phyloP scores from a whole-genome alignment of 2,797 vertebrate genomes.

The Pipistrellus pipistrellus region DNA sequence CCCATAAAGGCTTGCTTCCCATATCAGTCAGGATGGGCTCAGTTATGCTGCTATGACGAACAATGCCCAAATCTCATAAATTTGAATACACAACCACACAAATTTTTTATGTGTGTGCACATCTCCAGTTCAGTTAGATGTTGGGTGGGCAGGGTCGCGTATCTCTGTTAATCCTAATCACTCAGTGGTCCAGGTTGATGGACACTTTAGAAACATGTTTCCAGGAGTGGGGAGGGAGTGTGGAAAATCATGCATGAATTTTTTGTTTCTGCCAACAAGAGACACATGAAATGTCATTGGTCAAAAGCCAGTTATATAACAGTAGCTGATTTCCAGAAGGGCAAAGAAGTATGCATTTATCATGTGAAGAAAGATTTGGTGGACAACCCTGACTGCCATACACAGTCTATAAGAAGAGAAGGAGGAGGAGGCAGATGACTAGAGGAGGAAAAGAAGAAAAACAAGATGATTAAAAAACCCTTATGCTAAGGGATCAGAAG shows the following conservation, averaged over 20 bases:
- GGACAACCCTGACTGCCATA: background rate
- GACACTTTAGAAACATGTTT: background rate
- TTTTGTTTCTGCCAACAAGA: background rate
- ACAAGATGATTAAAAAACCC: background rate
- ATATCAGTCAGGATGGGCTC: background rate
- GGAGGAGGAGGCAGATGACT: background rate
- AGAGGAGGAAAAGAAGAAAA: background rate
- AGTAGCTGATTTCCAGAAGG: background rate
- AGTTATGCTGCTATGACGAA: background rate
- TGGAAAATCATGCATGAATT: background rate
- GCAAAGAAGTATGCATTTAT: background rate
- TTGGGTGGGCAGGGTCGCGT: rapidly evolving
- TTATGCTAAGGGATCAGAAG: background rate
- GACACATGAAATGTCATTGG: background rate
- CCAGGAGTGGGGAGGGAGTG: background rate
- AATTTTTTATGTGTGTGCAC: background rate
- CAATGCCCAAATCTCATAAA: background rate
- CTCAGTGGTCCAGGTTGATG: background rate
- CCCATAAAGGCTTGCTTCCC: background rate
- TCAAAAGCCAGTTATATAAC: background rate
- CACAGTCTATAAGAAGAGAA: background rate
- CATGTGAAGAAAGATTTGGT: background rate
- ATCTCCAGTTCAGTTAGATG: background rate
- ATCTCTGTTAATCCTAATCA: background rate
- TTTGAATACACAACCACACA: background rate